These are phyloP conservation scores for Chymomyza costata DNA, from an alignment of 1,140 invertebrate genomes.

Conservation along the genomic window DNA sequence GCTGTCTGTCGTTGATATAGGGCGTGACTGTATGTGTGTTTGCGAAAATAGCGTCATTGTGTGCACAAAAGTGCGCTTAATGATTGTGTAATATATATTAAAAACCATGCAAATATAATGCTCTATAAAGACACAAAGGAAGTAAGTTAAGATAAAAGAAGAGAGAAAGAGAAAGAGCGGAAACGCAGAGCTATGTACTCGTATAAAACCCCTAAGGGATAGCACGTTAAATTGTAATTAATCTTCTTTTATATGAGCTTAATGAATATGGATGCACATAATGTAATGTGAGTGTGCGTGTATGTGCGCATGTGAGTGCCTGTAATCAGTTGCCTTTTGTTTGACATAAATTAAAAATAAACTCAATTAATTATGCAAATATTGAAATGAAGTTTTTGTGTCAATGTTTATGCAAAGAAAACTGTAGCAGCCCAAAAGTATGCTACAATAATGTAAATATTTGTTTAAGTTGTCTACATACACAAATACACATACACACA, in stretches of 20 bases:
- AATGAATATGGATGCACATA: conserved; percentile 24
- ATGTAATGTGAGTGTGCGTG: no score
- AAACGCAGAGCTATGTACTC: no score
- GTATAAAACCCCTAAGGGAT: conserved; percentile 13
- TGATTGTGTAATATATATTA: conserved; percentile 42
- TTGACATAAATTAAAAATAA: conserved; percentile 65
- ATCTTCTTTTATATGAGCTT: conserved; percentile 49
- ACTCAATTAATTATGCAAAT: conserved; percentile 70
- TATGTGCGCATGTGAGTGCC: conserved; percentile 7
- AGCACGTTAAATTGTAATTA: conserved; percentile 62
- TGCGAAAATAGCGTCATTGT: no score
- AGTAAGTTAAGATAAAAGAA: no score
- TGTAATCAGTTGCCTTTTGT: conserved; percentile 61
- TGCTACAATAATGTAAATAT: no score
- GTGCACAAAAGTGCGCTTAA: conserved; percentile 7
- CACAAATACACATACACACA: no score
- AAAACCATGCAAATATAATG: conserved; percentile 25
- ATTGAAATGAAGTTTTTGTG: conserved; percentile 35
- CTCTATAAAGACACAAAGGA: conserved; percentile 20
- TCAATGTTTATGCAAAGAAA: no score
- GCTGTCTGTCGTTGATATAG: conserved; percentile 23
- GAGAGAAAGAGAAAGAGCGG: no score
- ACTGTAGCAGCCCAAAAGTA: no score
- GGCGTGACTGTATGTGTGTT: no score
- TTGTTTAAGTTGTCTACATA: no score